Evolutionary conservation across 2,113 vertebrate species (phyloP).

Genomic region (Ictalurus furcatus): DNA sequence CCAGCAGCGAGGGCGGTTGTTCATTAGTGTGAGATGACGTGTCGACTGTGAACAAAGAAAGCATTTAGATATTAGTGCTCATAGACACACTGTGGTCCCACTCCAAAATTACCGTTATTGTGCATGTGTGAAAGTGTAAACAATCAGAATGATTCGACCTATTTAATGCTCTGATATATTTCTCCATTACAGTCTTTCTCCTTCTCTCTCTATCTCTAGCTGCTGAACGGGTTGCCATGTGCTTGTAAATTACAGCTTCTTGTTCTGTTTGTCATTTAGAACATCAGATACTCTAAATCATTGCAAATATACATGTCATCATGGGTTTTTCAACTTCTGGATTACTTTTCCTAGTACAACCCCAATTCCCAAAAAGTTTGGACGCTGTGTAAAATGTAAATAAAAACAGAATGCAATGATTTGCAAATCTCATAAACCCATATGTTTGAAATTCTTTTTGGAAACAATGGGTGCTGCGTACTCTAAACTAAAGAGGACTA

Average conservation of each 20-base stretch:
- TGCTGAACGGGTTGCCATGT: neutral
- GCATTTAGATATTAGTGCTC: neutral
- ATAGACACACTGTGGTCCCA: neutral
- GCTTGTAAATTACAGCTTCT: neutral
- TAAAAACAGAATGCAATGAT: too few relatives aligned
- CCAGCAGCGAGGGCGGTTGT: neutral
- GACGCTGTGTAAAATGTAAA: too few relatives aligned
- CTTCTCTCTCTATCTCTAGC: neutral
- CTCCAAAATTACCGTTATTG: neutral
- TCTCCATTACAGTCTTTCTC: neutral
- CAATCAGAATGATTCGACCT: neutral
- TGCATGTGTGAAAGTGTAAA: constrained; percentile 17
- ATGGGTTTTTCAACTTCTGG: neutral
- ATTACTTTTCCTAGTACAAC: neutral
- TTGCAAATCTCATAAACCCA: too few relatives aligned
- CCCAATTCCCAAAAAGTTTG: too few relatives aligned
- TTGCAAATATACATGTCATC: neutral
- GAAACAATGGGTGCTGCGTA: too few relatives aligned
- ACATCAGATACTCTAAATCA: neutral
- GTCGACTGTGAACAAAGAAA: neutral
- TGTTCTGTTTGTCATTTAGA: neutral
- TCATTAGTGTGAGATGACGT: constrained; percentile 5
- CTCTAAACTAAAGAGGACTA: too few relatives aligned
- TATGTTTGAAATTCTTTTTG: too few relatives aligned
- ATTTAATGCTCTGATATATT: neutral